Conservation (phyloP, 2,113 vertebrate species). For the Oophaga pumilio region DNA sequence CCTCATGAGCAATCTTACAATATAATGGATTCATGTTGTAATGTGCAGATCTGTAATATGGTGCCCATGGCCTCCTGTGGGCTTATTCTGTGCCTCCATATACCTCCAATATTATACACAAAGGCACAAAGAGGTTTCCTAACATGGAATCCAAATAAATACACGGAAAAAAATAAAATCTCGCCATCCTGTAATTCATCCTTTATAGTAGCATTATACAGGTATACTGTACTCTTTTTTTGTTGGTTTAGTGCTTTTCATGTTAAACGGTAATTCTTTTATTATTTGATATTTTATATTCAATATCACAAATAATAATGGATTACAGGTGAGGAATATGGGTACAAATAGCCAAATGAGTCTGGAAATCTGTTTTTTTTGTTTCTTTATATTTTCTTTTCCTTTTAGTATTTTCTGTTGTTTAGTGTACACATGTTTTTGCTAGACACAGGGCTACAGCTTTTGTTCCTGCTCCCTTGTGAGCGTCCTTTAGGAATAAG, state of each 20-base stretch:
- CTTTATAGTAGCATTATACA: too few species aligned
- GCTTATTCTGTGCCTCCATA: too few species aligned
- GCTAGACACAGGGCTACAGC: neutral
- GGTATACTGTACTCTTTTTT: neutral
- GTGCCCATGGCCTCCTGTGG: too few species aligned
- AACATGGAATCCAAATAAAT: too few species aligned
- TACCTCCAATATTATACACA: too few species aligned
- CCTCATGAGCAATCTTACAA: too few species aligned
- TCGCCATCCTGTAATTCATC: too few species aligned
- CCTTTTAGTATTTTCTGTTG: neutral
- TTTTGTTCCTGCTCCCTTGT: neutral
- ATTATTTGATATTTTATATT: neutral
- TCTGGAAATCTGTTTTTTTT: neutral
- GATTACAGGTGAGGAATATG: neutral
- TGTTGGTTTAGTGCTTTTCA: neutral
- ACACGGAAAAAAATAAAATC: too few species aligned
- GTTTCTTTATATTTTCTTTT: neutral
- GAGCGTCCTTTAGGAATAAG: slow-evolving; percentile 61
- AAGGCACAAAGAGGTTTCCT: too few species aligned
- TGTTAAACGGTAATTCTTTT: neutral
- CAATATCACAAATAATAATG: neutral
- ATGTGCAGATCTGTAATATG: too few species aligned
- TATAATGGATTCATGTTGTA: too few species aligned
- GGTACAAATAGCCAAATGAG: neutral
- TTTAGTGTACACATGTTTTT: neutral